These are phyloP conservation scores for Ctenopoma kingsleyae DNA, from an alignment of 2,797 vertebrate species.

Conservation along the genomic window DNA sequence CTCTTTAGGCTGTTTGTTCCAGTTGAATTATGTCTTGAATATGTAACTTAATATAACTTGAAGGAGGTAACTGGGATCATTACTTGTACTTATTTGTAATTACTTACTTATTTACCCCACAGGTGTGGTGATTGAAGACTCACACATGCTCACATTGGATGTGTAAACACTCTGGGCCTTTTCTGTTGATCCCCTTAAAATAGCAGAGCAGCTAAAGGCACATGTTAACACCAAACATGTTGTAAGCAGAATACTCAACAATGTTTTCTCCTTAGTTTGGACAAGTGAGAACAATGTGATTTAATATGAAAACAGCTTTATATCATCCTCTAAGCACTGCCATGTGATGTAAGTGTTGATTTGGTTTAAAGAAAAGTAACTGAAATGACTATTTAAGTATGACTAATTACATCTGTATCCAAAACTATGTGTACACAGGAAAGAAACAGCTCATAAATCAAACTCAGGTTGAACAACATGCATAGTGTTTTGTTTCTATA, in stretches of 20 bases:
- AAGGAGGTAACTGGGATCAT: background rate
- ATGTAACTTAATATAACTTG: no score
- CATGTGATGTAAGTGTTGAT: background rate
- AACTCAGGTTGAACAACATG: constrained; percentile 11
- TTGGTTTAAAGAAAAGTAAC: background rate
- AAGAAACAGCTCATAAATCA: constrained; percentile 22
- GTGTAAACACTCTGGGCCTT: constrained; percentile 5
- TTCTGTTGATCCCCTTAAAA: constrained; percentile 5
- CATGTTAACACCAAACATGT: background rate
- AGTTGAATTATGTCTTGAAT: no score
- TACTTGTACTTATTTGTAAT: no score
- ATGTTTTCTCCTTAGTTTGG: constrained; percentile 9
- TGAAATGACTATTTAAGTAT: no score
- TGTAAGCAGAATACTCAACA: background rate
- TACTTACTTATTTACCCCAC: constrained; percentile 1
- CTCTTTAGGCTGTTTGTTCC: background rate
- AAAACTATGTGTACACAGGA: background rate
- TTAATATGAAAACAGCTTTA: background rate
- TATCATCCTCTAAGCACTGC: background rate
- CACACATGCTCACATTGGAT: background rate
- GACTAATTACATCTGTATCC: no score
- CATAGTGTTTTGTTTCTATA: constrained; percentile 10
- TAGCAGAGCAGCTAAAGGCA: background rate
- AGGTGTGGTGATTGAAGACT: constrained; percentile 9
- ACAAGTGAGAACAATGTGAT: background rate